phyloP scores from a whole-genome alignment of 1,140 invertebrate genomes.

The Danaus melanippus region DNA sequence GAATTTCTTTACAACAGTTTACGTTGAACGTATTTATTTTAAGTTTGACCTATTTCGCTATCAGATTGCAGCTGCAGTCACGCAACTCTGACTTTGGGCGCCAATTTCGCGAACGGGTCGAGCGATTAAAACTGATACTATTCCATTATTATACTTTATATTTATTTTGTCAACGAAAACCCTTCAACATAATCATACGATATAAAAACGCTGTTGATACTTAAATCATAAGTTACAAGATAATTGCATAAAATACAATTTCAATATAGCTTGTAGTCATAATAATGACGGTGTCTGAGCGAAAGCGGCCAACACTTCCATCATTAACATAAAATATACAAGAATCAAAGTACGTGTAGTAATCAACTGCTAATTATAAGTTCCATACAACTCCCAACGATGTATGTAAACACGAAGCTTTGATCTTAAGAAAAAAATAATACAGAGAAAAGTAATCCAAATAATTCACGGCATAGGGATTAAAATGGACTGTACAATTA shows the following conservation, averaged over 20 bases:
- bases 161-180: too few species aligned
- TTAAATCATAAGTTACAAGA: neutral
- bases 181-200: too few species aligned
- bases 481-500: slow-evolving; percentile 12
- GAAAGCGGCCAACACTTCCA: slow-evolving; percentile 16
- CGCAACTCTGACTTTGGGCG: slow-evolving; percentile 18
- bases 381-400: slow-evolving; percentile 14
- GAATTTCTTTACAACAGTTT: neutral
- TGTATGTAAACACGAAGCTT: slow-evolving; percentile 4
- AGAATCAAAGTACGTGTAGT: slow-evolving; percentile 29
- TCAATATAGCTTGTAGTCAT: neutral
- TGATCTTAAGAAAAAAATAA: neutral
- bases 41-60: slow-evolving; percentile 20
- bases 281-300: slow-evolving; percentile 19
- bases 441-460: slow-evolving; percentile 8
- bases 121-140: neutral
- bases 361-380: slow-evolving; percentile 30
- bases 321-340: slow-evolving; percentile 22
- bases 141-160: neutral
- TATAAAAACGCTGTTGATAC: too few species aligned
- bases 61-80: slow-evolving; percentile 21
- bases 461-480: slow-evolving; percentile 6
- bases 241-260: slow-evolving; percentile 1
- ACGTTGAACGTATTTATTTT: slow-evolving; percentile 18
- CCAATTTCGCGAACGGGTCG: slow-evolving; percentile 19